Evolutionary conservation across 2,888 invertebrate species (phyloP).

Genomic region (Andrena fulva): DNA sequence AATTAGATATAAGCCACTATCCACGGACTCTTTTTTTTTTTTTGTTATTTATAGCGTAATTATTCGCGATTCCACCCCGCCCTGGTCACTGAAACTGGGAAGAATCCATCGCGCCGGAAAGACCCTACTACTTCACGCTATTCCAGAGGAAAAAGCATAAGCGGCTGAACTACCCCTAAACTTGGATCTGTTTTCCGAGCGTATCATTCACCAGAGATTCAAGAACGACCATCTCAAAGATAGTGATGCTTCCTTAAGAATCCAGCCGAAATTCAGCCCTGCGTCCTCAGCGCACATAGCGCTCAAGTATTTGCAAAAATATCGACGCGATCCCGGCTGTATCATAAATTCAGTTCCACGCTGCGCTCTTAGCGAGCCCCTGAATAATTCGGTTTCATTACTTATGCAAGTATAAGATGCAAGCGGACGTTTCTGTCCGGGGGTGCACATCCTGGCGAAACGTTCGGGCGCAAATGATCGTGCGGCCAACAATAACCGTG

Average conservation of each 20-base stretch:
- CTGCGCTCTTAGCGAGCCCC: background rate
- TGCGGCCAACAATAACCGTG: slow-evolving; percentile 57
- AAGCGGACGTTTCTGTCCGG: slow-evolving; percentile 6
- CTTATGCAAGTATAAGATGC: slow-evolving; percentile 17
- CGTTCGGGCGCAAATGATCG: slow-evolving; percentile 41
- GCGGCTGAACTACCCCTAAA: background rate
- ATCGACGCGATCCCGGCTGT: background rate
- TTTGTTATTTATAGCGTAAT: slow-evolving; percentile 56
- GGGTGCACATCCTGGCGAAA: background rate
- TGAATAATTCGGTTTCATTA: slow-evolving; percentile 45
- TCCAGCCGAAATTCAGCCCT: background rate
- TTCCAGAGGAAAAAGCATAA: background rate
- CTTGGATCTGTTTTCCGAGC: no score
- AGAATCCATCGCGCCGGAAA: background rate
- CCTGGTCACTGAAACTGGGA: background rate
- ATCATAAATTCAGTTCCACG: slow-evolving; percentile 8
- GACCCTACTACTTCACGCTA: background rate
- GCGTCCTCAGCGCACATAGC: background rate
- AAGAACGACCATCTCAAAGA: no score
- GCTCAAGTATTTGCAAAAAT: background rate
- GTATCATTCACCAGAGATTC: no score
- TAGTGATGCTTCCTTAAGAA: background rate
- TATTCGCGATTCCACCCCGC: slow-evolving; percentile 23
- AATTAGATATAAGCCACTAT: slow-evolving; percentile 59
- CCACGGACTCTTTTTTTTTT: slow-evolving; percentile 1